Evolutionary conservation across 1,140 invertebrate species (phyloP).

Genomic region (Sycobia sp.): DNA sequence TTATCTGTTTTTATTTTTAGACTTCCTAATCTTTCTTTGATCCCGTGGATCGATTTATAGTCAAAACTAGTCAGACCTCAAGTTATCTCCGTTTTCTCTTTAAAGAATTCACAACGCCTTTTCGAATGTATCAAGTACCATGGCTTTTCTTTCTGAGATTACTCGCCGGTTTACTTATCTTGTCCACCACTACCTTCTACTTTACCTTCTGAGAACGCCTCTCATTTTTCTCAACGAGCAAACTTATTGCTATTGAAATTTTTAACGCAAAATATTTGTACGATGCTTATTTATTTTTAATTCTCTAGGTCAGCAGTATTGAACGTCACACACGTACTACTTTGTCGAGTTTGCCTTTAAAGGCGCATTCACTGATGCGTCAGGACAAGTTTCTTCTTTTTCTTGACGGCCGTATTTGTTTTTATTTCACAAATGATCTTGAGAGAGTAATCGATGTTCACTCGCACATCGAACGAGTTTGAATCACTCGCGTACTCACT

Average conservation of each 20-base stretch:
- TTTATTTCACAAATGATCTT: slow-evolving; percentile 11
- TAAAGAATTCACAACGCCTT: slow-evolving; percentile 19
- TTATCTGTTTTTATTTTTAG: slow-evolving; percentile 17
- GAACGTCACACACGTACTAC: background rate
- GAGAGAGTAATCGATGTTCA: background rate
- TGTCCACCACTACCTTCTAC: background rate
- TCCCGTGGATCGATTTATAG: slow-evolving; percentile 22
- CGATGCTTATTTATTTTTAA: slow-evolving; percentile 1
- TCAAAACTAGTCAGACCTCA: no score
- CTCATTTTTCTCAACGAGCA: background rate
- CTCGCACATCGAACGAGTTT: background rate
- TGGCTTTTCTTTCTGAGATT: background rate
- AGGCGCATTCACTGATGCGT: background rate
- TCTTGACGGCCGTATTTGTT: slow-evolving; percentile 1
- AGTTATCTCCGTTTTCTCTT: slow-evolving; percentile 33
- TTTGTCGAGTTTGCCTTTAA: background rate
- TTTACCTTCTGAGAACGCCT: background rate
- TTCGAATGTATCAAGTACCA: background rate
- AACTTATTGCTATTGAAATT: background rate
- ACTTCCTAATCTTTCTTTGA: slow-evolving; percentile 24
- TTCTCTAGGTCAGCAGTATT: background rate
- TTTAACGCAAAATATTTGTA: background rate
- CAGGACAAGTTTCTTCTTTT: background rate
- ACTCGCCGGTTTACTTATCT: no score
- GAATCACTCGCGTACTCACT: slow-evolving; percentile 5